A percentile compares a stretch with the other conserved stretches of the same genome.
These are phyloP conservation scores for Gambusia yucatana DNA, from an alignment of 2,797 vertebrate genomes.

Conservation along the genomic window DNA sequence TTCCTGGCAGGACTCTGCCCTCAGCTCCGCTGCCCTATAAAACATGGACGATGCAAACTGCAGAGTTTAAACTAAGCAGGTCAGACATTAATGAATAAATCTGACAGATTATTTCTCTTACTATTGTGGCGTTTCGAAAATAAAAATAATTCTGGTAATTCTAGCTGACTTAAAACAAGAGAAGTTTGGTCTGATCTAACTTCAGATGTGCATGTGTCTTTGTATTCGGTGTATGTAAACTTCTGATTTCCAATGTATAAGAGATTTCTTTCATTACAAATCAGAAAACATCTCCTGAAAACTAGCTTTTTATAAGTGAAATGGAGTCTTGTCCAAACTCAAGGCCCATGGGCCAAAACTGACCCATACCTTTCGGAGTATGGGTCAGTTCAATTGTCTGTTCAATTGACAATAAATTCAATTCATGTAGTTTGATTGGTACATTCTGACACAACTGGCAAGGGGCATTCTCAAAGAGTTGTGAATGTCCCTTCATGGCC, in stretches of 20 bases:
- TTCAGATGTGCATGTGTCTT: neutral
- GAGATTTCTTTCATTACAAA: neutral
- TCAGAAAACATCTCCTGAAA: neutral
- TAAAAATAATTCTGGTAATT: neutral
- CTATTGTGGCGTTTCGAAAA: neutral
- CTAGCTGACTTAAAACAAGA: neutral
- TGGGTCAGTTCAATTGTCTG: no score
- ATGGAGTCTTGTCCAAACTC: neutral
- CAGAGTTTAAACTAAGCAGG: neutral
- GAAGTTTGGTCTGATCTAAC: neutral
- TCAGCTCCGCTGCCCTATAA: conserved; percentile 85
- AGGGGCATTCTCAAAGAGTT: no score
- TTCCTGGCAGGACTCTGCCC: conserved; percentile 81
- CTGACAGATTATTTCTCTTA: neutral
- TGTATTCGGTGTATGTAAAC: neutral
- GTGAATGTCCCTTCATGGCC: no score
- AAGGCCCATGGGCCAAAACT: no score
- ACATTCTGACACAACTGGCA: no score
- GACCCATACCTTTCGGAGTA: no score
- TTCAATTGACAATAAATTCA: no score
- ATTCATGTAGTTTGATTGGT: no score
- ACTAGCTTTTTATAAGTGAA: neutral
- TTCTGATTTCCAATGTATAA: neutral
- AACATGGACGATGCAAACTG: conserved; percentile 11
- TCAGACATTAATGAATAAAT: neutral